Conservation (phyloP, 2,888 invertebrate species). For the Campopleginae sp. region DNA sequence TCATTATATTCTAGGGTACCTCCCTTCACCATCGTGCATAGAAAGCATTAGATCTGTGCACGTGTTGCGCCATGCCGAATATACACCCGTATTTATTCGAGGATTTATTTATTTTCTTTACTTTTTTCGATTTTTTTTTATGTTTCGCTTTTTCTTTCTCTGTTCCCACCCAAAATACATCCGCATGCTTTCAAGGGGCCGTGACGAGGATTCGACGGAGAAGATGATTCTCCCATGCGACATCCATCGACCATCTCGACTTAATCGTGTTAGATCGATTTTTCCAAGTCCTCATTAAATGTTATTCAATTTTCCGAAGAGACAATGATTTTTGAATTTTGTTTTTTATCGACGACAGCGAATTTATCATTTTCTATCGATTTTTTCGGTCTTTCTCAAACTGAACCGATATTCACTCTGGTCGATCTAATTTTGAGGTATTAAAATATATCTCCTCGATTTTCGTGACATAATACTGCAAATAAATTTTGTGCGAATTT, state of each 20-base stretch:
- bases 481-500: not conserved
- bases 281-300: not conserved
- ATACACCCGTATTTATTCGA: not conserved
- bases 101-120: not conserved
- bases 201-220: conserved; percentile 41
- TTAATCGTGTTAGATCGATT: conserved; percentile 46
- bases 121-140: not conserved
- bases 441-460: not conserved
- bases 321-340: not conserved
- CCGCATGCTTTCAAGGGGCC: conserved; percentile 39
- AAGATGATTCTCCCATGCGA: conserved; percentile 19
- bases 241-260: conserved; percentile 36
- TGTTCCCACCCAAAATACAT: conserved; percentile 21
- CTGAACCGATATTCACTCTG: not conserved
- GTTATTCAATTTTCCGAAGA: not conserved
- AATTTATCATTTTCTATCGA: not conserved
- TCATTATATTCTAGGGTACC: conserved; percentile 78
- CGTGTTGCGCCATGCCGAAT: conserved; percentile 59
- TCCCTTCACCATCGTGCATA: conserved; percentile 78
- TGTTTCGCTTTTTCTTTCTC: not conserved
- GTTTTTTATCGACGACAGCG: not conserved
- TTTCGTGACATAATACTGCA: not conserved
- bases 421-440: not conserved
- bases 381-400: not conserved
- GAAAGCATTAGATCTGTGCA: conserved; percentile 69